Base-by-base conservation (phyloP, 2,113 vertebrate species). In the Phaethornis superciliosus region DNA sequence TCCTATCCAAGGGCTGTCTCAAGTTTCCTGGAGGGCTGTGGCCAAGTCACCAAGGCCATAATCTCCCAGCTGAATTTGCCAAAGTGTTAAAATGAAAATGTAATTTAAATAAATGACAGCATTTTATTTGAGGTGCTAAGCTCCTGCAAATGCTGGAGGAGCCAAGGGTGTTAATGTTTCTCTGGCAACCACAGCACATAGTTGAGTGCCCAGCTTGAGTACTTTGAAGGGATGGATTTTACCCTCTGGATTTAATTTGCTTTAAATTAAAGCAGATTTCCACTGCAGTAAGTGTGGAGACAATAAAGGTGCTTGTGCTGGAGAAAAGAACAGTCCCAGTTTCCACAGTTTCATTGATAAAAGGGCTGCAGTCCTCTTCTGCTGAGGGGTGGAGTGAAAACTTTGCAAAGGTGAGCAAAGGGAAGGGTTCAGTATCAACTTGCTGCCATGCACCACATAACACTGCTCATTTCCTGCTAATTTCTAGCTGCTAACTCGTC, bases 261-360 rank as follows among this genome's bases (percentile, higher is more conserved):
- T 93, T 24, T 91, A 54, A 90, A 78, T 68, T 52, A 72, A 76
- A 81, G 52, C 56, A 75, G 84, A 92, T 85, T 92, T 92, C 10
- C 44, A 59, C 59, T 37, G 75, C 15, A 65, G 35, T 75, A 82
- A 35, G 19, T 11, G 24, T 32, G 27, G 35, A 44, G 30, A 40
- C 88, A 91, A 78, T 40, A 35, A 93, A 88, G 68, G 59, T 51
- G 4, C n/a, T 35, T 49, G 6, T 67, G 28, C 56, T 70, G 28
- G 14, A 78, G 78, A 33, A 72, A 76, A 70, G 33, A 33, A 14
- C n/a, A 35, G 28, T 51, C 42, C 46, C 33, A 42, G 58, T 28
- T 81, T 62, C 62, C 28, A 26, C 16, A 49, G 24, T 33, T 2
- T 0, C 62, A 16, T 5, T 74, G 68, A n/a, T 55, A 37, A 89